These are phyloP conservation scores for Eueremaeus valkanovi DNA, from an alignment of 2,888 invertebrate genomes.

Conservation along the genomic window DNA sequence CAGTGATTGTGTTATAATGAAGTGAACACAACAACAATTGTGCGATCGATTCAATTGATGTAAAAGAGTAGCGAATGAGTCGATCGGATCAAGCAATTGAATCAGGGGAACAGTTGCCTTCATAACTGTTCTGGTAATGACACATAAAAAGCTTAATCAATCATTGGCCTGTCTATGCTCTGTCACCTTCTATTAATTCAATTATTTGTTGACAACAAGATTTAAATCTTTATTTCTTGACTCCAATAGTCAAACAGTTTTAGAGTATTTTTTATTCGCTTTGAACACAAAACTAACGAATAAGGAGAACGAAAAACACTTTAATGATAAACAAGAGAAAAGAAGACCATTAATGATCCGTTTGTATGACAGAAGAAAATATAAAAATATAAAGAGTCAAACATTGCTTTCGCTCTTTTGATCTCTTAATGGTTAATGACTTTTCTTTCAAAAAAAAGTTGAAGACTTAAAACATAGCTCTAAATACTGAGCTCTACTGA, in stretches of 20 bases:
- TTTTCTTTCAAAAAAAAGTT: not conserved
- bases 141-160: constrained; percentile 13
- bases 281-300: not conserved
- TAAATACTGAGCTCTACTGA: not conserved
- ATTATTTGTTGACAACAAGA: constrained; percentile 10
- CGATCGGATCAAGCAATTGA: too few species aligned
- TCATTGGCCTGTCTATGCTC: not conserved
- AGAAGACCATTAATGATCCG: not conserved
- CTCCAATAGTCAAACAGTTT: constrained; percentile 6
- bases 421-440: not conserved
- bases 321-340: not conserved
- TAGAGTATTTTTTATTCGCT: not conserved
- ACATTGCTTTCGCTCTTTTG: not conserved
- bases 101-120: not conserved
- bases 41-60: not conserved
- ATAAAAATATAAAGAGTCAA: not conserved
- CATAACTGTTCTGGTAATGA: not conserved
- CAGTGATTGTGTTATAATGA: not conserved
- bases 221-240: not conserved
- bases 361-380: not conserved
- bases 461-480: not conserved
- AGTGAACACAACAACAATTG: not conserved
- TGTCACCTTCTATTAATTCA: not conserved
- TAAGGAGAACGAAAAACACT: not conserved
- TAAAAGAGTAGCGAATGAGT: too few species aligned